These are phyloP conservation scores for Alitta virens DNA, from an alignment of 2,888 invertebrate genomes.

Conservation along the genomic window DNA sequence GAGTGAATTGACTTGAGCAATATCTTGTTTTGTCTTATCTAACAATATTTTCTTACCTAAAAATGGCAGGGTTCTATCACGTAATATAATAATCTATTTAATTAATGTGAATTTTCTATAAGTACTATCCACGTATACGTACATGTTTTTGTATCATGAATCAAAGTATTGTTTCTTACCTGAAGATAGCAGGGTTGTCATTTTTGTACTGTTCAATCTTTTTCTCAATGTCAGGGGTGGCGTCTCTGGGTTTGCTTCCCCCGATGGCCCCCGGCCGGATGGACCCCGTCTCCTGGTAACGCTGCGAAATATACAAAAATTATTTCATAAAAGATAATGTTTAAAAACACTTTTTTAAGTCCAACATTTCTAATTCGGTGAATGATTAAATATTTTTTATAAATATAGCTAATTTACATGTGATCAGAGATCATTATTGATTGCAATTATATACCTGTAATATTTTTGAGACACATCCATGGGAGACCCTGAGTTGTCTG, in stretches of 20 bases:
- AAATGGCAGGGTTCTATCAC: conserved; percentile 92
- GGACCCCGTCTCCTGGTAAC: conserved; percentile 73
- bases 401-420: no score
- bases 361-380: no score
- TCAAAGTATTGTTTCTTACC: background rate
- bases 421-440: no score
- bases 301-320: background rate
- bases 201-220: conserved; percentile 82
- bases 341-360: no score
- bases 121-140: no score
- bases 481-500: conserved; percentile 90
- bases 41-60: background rate
- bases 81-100: no score
- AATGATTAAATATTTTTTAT: no score
- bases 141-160: no score
- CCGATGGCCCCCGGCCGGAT: conserved; percentile 78
- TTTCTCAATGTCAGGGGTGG: conserved; percentile 89
- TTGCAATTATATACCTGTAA: conserved; percentile 62
- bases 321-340: no score
- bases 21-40: no score
- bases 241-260: conserved; percentile 88
- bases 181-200: background rate
- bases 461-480: conserved; percentile 97
- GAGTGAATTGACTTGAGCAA: no score
- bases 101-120: no score